These are phyloP conservation scores for Oreochromis aureus DNA, from an alignment of 2,113 vertebrate genomes.

Conservation along the genomic window DNA sequence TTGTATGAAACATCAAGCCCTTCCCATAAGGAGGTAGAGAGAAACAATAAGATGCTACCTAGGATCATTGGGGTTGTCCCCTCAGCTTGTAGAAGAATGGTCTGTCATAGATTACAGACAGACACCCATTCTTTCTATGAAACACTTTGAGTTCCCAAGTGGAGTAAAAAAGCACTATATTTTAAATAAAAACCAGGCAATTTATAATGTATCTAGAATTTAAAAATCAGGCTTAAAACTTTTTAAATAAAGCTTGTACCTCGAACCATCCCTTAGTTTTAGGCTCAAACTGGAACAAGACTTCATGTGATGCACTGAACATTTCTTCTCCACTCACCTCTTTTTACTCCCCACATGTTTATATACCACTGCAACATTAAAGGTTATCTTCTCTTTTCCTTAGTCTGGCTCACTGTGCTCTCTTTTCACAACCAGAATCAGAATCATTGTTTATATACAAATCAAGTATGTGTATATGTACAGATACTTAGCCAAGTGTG, in stretches of 20 bases:
- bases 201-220: background rate
- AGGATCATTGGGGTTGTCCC: background rate
- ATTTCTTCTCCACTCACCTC: background rate
- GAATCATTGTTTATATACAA: background rate
- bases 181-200: background rate
- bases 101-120: background rate
- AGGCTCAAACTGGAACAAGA: background rate
- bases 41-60: background rate
- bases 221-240: background rate
- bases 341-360: background rate
- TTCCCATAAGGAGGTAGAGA: background rate
- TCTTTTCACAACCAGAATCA: background rate
- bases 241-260: background rate
- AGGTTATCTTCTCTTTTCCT: fast-evolving
- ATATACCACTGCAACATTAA: background rate
- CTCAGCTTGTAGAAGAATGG: background rate
- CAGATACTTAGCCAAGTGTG: fast-evolving
- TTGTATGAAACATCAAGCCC: background rate
- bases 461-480: background rate
- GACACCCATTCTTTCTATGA: background rate
- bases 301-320: background rate
- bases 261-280: background rate
- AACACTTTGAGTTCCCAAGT: background rate
- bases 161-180: background rate
- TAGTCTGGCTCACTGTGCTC: background rate